phyloP scores from a whole-genome alignment of 2,888 invertebrate species.

The Drosophila subsilvestris region DNA sequence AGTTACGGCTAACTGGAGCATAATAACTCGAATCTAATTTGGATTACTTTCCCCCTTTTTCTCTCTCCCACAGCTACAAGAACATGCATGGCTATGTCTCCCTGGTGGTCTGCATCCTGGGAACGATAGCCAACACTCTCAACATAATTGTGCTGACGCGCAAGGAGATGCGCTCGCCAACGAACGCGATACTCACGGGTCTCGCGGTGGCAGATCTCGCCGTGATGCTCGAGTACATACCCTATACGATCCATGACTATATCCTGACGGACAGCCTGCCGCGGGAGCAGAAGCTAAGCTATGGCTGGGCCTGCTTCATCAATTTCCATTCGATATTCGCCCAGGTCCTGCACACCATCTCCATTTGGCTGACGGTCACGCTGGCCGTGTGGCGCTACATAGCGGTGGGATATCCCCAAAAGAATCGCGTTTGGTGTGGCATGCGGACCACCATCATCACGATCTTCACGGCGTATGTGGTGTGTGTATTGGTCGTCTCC shows the following conservation, averaged over 20 bases:
- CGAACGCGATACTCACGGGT: conserved; percentile 95
- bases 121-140: conserved; percentile 95
- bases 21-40: conserved; percentile 38
- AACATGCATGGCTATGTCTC: conserved; percentile 93
- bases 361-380: conserved; percentile 96
- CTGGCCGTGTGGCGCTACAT: conserved; percentile 97
- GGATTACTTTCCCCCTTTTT: background rate
- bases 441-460: conserved; percentile 90
- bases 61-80: conserved; percentile 85
- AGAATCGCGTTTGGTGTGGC: conserved; percentile 92
- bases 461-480: conserved; percentile 91
- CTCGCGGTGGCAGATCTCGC: conserved; percentile 95
- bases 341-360: conserved; percentile 94
- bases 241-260: conserved; percentile 93
- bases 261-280: conserved; percentile 85
- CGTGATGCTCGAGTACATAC: conserved; percentile 98
- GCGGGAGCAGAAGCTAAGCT: conserved; percentile 86
- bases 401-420: conserved; percentile 92
- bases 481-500: conserved; percentile 89
- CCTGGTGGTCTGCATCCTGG: conserved; percentile 93
- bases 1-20: conserved; percentile 38
- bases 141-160: conserved; percentile 95
- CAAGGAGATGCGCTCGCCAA: conserved; percentile 95
- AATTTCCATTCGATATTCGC: conserved; percentile 95
- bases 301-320: conserved; percentile 93